These are phyloP conservation scores for Cisticola juncidis DNA, from an alignment of 2,113 vertebrate genomes.

Conservation along the genomic window DNA sequence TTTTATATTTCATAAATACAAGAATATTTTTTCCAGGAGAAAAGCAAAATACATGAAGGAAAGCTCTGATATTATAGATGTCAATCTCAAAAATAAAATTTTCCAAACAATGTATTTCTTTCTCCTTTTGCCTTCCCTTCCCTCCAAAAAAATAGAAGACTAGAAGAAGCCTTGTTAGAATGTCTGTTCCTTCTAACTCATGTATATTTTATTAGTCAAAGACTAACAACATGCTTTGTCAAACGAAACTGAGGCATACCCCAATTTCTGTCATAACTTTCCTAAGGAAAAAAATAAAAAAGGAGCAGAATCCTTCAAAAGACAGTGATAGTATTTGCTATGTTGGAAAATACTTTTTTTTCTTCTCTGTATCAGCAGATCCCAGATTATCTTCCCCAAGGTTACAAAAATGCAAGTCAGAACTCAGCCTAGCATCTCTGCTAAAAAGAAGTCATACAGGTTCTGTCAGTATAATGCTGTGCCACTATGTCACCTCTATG, in stretches of 20 bases:
- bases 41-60: background rate
- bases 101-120: background rate
- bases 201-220: background rate
- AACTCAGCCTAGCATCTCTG: background rate
- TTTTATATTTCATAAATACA: background rate
- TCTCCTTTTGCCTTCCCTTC: background rate
- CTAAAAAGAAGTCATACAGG: background rate
- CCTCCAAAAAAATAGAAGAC: background rate
- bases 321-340: background rate
- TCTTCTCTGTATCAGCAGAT: background rate
- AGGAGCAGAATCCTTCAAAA: background rate
- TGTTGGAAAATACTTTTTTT: background rate
- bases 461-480: background rate
- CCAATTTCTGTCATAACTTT: background rate
- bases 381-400: background rate
- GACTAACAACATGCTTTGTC: background rate
- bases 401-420: background rate
- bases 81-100: background rate
- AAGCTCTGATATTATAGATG: background rate
- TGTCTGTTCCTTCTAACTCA: rapidly evolving
- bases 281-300: background rate
- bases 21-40: background rate
- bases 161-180: background rate
- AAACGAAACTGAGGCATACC: background rate
- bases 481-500: background rate